phyloP scores from a whole-genome alignment of 2,888 invertebrate genomes.

The Tricholauxania praeusta region DNA sequence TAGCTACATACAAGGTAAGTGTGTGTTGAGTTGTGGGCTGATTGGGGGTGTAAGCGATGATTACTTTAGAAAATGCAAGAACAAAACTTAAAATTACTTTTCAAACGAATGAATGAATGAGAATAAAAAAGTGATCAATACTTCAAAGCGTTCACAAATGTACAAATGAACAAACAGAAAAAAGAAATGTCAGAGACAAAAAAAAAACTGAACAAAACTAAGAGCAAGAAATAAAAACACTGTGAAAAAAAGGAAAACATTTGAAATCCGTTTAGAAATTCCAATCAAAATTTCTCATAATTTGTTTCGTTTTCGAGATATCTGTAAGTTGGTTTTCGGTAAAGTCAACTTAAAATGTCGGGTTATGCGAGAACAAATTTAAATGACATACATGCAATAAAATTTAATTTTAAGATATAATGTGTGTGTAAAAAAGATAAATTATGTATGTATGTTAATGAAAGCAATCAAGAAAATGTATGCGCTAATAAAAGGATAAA shows the following conservation, averaged over 20 bases:
- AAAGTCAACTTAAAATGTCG: too few relatives aligned
- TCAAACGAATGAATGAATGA: slow-evolving; percentile 63
- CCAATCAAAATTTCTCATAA: too few relatives aligned
- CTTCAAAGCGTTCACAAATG: slow-evolving; percentile 50
- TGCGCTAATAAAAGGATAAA: too few relatives aligned
- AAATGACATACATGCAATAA: too few relatives aligned
- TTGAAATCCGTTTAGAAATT: too few relatives aligned
- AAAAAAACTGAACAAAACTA: background rate
- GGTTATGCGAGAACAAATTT: too few relatives aligned
- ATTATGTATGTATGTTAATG: too few relatives aligned
- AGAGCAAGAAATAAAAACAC: background rate
- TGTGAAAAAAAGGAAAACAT: background rate
- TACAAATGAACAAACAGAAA: slow-evolving; percentile 58
- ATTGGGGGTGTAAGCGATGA: slow-evolving; percentile 46
- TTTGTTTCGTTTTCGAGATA: too few relatives aligned
- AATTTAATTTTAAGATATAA: too few relatives aligned
- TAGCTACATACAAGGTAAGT: background rate
- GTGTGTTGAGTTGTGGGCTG: background rate
- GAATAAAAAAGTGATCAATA: slow-evolving; percentile 65
- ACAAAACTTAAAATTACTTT: slow-evolving; percentile 52
- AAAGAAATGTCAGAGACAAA: slow-evolving; percentile 37
- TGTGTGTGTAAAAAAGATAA: too few relatives aligned
- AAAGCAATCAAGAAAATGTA: too few relatives aligned
- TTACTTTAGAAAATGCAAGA: slow-evolving; percentile 51
- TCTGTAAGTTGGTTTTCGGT: too few relatives aligned